Conservation (phyloP, 2,797 vertebrate species). For the Macroramphosus scolopax region DNA sequence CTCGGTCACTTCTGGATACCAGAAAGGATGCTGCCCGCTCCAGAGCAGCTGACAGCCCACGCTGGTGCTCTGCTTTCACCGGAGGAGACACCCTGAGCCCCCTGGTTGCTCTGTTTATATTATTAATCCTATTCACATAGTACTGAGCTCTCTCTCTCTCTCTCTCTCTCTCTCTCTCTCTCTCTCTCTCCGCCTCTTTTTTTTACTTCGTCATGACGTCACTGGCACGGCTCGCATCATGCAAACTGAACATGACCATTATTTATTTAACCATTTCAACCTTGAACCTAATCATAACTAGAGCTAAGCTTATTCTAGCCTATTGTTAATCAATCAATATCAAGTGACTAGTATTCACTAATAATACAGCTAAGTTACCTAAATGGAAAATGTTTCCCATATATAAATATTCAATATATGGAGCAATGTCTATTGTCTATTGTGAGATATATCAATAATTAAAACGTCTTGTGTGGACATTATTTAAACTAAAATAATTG, state of each 20-base stretch:
- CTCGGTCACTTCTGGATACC: constrained; percentile 39
- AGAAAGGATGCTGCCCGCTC: constrained; percentile 35
- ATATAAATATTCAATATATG: neutral
- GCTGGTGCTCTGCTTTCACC: neutral
- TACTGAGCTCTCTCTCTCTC: constrained; percentile 5
- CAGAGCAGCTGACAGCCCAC: constrained; percentile 13
- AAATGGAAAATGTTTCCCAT: neutral
- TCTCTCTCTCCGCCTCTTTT: constrained; percentile 32
- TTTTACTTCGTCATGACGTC: constrained; percentile 57
- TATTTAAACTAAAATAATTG: no score
- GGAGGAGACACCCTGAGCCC: neutral
- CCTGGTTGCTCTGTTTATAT: constrained; percentile 9
- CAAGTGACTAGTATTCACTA: no score
- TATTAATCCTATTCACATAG: constrained; percentile 11
- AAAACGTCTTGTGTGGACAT: no score
- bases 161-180: constrained; percentile 31
- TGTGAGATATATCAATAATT: no score
- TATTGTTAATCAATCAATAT: no score
- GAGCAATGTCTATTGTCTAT: no score
- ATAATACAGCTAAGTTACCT: neutral
- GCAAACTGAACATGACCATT: constrained; percentile 26
- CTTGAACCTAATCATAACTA: no score
- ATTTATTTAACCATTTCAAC: neutral
- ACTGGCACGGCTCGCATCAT: constrained; percentile 24
- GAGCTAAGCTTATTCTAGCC: no score